Evolutionary conservation across 2,797 vertebrate species (phyloP).

Genomic region (Sebastes vulpes): DNA sequence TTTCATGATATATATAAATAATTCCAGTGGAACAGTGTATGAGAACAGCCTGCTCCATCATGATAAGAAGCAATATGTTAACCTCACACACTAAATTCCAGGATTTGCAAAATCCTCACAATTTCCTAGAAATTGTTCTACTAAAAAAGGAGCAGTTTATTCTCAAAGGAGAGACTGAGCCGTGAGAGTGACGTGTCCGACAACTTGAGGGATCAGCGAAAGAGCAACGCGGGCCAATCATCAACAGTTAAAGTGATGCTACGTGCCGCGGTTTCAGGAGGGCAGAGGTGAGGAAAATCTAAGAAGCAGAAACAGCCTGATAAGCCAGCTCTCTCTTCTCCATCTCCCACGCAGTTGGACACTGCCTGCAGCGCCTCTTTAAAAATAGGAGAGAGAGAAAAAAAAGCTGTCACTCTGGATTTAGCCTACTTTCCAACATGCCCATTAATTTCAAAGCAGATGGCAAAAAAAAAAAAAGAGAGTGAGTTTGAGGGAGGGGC

Average conservation of each 20-base stretch:
- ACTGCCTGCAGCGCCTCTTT: constrained; percentile 67
- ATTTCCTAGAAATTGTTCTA: not conserved
- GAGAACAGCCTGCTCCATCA: not conserved
- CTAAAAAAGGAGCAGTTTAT: not conserved
- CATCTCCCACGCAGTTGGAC: constrained; percentile 63
- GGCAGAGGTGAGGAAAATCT: constrained; percentile 55
- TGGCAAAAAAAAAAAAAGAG: constrained; percentile 71
- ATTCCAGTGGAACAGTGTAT: too few species aligned
- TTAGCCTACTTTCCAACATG: constrained; percentile 85
- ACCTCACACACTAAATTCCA: not conserved
- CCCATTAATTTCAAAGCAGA: constrained; percentile 87
- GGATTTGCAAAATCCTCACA: not conserved
- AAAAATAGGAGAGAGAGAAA: constrained; percentile 65
- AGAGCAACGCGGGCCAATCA: constrained; percentile 12
- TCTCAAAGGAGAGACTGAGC: not conserved
- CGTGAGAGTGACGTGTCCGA: not conserved
- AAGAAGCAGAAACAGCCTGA: constrained; percentile 54
- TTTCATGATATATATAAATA: too few species aligned
- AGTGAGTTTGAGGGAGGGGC: constrained; percentile 54
- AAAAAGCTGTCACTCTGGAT: constrained; percentile 83
- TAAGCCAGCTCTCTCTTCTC: constrained; percentile 44
- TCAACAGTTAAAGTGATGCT: constrained; percentile 23
- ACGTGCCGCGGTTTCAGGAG: constrained; percentile 31
- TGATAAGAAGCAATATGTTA: not conserved
- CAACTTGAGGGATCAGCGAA: not conserved